Percentiles rank a stretch among this genome's conserved stretches.
Conservation (phyloP, 2,797 vertebrate genomes). For the Avahi laniger region DNA sequence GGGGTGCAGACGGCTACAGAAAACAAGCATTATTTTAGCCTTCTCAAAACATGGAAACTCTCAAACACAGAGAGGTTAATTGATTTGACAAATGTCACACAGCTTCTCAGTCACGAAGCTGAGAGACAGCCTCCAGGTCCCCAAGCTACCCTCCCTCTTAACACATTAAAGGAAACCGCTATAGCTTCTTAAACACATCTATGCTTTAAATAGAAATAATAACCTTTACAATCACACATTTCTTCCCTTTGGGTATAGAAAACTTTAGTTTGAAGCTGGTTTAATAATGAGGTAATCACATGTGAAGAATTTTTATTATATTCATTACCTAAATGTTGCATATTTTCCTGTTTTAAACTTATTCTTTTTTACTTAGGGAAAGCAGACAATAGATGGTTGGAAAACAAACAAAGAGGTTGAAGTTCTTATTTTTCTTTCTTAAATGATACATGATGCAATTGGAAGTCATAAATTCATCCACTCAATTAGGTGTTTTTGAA, state of each 20-base stretch:
- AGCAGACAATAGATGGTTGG: not conserved
- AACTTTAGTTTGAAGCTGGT: conserved; percentile 19
- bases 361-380: not conserved
- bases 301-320: conserved; percentile 46
- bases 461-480: not conserved
- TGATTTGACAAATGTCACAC: conserved; percentile 76
- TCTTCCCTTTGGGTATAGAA: conserved; percentile 41
- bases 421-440: not conserved
- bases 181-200: conserved; percentile 14
- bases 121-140: conserved; percentile 46
- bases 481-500: not conserved
- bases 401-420: conserved; percentile 1
- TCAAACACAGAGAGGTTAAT: conserved; percentile 78
- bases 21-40: conserved; percentile 72
- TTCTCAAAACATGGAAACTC: conserved; percentile 31
- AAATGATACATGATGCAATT: not conserved
- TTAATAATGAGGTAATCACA: conserved; percentile 52
- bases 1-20: conserved; percentile 41
- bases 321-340: conserved; percentile 32
- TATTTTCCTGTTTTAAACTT: not conserved
- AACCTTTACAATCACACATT: conserved; percentile 58
- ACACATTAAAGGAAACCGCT: conserved; percentile 52
- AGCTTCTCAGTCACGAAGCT: conserved; percentile 54
- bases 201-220: conserved; percentile 63
- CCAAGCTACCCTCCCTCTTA: conserved; percentile 4